Base-by-base conservation (phyloP, 2,888 invertebrate genomes). In the Mythimna impura region DNA sequence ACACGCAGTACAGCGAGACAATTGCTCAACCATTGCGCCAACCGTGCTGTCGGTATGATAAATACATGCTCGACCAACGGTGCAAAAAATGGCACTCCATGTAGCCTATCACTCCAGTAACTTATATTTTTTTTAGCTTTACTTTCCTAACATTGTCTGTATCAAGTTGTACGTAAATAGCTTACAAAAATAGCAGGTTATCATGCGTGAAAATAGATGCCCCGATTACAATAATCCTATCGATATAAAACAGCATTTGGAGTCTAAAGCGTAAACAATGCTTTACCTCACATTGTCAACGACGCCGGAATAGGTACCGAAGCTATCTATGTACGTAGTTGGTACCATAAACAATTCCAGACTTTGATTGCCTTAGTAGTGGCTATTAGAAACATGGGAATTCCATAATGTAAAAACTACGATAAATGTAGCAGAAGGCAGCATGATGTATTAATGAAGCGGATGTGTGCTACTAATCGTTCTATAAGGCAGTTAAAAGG, bases 241-340 rank as follows among this genome's bases (percentile, higher is more conserved):
- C 12, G 5, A 61, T 57, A 61, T 57, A 58, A 61, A 58, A 74
- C 34, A 30, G n/a, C 12, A 58, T 70, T 58, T 43, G 6, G 47
- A 54, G 3, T 66, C 60, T n/a, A 67, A 82, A 61, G 17, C 47
- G 55, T 71, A 68, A 67, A 71, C 40, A 60, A 69, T 66, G 58
- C 65, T 76, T 73, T 71, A 60, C 77, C 68, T 74, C 25, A 62
- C 71, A 77, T 66, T 76, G 63, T 81, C 62, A 50, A 30, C 20
- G 1, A 34, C 22, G 25, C 25, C 25, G 8, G 54, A 40, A 40
- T 77, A 73, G 34, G 25, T 70, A 22, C 25, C 36, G 47, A 34
- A 20, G 12, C 30, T 64, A 22, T 12, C 0, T 25, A 25, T 25
- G 25, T 61, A 50, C n/a, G 43, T 72, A 66, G 61, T 62, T 63